Conservation (phyloP, 1,140 invertebrate genomes). For the Dendroctonus ponderosae region DNA sequence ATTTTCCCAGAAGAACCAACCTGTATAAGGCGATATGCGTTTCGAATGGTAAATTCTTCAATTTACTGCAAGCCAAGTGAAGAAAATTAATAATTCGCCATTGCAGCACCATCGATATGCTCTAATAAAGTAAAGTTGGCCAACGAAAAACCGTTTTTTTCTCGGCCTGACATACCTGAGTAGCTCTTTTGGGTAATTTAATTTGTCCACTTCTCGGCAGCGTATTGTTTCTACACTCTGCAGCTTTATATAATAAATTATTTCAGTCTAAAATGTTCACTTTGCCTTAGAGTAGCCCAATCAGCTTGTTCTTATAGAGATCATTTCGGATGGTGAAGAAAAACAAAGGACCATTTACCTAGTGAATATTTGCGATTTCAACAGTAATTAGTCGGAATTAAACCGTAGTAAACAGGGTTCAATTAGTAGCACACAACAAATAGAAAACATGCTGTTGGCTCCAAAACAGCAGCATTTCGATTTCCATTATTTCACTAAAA, state of each 20-base stretch:
- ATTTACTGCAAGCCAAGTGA: no score
- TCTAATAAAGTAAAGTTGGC: slow-evolving; percentile 14
- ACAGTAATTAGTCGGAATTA: background rate
- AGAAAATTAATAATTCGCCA: no score
- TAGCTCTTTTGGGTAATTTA: no score
- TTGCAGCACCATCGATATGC: slow-evolving; percentile 5
- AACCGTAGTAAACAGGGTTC: background rate
- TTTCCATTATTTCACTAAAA: background rate
- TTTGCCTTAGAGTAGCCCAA: background rate
- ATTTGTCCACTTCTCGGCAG: background rate
- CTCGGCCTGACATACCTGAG: background rate
- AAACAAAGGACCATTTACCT: no score
- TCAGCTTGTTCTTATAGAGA: background rate
- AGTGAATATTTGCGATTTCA: background rate
- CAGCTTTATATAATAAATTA: background rate
- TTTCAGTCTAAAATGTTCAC: background rate
- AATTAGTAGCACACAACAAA: background rate
- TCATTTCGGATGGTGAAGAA: background rate
- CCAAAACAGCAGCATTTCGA: background rate
- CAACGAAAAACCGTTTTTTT: slow-evolving; percentile 8
- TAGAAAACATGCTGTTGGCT: background rate
- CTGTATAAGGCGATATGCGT: no score
- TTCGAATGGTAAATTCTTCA: no score
- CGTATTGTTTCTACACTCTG: background rate
- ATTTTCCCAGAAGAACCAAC: no score